Evolutionary conservation across 2,113 vertebrate species (phyloP).

Genomic region (Geococcyx californianus): DNA sequence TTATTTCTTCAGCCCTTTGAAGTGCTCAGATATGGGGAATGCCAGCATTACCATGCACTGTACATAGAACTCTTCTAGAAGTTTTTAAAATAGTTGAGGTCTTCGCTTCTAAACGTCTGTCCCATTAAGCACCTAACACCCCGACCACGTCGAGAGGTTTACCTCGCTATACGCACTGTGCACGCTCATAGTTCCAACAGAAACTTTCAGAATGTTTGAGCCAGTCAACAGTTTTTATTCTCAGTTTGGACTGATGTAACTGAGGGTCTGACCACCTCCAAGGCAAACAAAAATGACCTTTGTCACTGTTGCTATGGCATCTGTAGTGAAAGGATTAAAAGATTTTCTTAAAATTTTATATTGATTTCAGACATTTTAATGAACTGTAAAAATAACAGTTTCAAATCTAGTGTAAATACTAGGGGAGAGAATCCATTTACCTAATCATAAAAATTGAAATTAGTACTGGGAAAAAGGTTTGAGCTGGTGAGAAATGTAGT

Average conservation of each 20-base stretch:
- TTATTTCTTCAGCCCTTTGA: background rate
- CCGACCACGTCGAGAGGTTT: background rate
- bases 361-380: background rate
- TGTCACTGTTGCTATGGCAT: background rate
- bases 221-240: background rate
- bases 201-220: background rate
- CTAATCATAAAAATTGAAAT: background rate
- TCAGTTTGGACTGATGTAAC: background rate
- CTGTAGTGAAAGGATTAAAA: background rate
- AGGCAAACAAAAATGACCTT: background rate
- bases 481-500: background rate
- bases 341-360: background rate
- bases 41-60: background rate
- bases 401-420: background rate
- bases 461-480: background rate
- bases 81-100: background rate
- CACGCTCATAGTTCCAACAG: rapidly evolving
- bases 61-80: background rate
- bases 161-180: background rate
- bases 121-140: background rate
- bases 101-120: background rate
- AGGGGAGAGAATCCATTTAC: background rate
- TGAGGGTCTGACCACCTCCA: background rate
- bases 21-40: background rate
- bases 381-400: background rate